Evolutionary conservation across 2,888 invertebrate genomes (phyloP), one percentile per base, ranked within the genome.

Genomic region (Phrixothrix hirtus): DNA sequence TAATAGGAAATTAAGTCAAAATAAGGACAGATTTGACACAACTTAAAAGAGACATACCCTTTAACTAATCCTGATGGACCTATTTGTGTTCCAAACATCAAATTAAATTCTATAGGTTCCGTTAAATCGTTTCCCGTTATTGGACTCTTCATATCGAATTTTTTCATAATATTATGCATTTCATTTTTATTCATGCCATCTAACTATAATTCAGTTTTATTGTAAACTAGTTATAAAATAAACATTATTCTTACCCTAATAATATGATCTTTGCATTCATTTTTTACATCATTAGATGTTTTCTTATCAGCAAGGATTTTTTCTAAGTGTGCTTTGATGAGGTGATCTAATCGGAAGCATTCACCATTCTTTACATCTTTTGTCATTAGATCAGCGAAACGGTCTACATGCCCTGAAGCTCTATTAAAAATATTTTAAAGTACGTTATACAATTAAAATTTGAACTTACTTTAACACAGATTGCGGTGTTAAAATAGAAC

Each of bases 311-410:
- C 80, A 35, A 83, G 80, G 26, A 92, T 76, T 75, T 95, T 95
- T 71, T 97, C 95, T 53, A 95, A 77, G 63, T 92, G 89, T 39
- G 90, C 91, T 79, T 99, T 98, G 60, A 99, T 98, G 44, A 99
- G 81, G 79, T 99, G 99, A 75, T 99, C 99, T 44, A 98, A 80
- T 27, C 99, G 83, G 74, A 97, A 99, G 71, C 99, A 99, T 73
- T 99, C 99, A 3, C 99, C 99, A 60, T 86, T 93, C 73, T 92
- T 91, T 0, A 87, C 69, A 79, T 99, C 99, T 75, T 99, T 99
- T 0, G 98, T 97, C 99, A 99, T 99, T 51, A 95, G 84, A 79
- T 99, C 99, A 36, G 98, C 96, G 81, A 99, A 99, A 49, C 98
- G 83, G 68, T 99, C 99, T 0, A 99, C 98, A 77, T 99, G 99